Base-by-base conservation (phyloP, 1,140 invertebrate genomes). In the Melipona quadrifasciata region DNA sequence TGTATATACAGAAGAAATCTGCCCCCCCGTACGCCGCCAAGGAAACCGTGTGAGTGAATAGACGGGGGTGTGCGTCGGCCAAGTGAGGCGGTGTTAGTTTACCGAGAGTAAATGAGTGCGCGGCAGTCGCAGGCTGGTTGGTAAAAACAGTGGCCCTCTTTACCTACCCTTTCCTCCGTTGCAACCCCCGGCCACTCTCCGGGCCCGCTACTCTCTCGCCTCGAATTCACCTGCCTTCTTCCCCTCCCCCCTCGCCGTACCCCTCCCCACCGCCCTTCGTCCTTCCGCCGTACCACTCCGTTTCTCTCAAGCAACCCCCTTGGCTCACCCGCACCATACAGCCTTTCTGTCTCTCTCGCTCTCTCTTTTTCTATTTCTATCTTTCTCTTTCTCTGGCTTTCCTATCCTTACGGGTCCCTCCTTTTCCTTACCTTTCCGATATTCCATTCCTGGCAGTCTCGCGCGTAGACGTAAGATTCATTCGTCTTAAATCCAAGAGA, bases 61-160 rank as follows among this genome's bases (percentile, higher is more conserved):
- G 39, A 27, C 27, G 67, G 39, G 68, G 65, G 82, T 70, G 82
- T 61, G 74, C 85, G 81, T 81, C 34, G 82, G 24, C 82, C 75
- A 24, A 55, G 34, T 5, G 75, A 70, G 75, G 61, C 80, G 73
- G 88, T 90, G 86, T 90, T 88, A 85, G 91, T 92, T 88, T 83
- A 87, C 84, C 83, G 84, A 86, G 91, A 92, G 91, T 91, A 91
- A 92, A 92, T 91, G 92, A 92, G 91, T 88, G 86, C 87, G 91
- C 85, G 88, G 84, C 80, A 90, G 84, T 90, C 87, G 84, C 87
- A 87, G 83, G 86, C 87, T 87, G 89, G 85, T 89, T 87, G 90
- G 87, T 93, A 93, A 93, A 93, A 93, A 92, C 92, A 92, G 88
- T 91, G 90, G 85, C 86, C 88, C 89, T 91, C 90, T 86, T 90